phyloP scores from a whole-genome alignment of 2,797 vertebrate genomes.

The Sphaeramia orbicularis region DNA sequence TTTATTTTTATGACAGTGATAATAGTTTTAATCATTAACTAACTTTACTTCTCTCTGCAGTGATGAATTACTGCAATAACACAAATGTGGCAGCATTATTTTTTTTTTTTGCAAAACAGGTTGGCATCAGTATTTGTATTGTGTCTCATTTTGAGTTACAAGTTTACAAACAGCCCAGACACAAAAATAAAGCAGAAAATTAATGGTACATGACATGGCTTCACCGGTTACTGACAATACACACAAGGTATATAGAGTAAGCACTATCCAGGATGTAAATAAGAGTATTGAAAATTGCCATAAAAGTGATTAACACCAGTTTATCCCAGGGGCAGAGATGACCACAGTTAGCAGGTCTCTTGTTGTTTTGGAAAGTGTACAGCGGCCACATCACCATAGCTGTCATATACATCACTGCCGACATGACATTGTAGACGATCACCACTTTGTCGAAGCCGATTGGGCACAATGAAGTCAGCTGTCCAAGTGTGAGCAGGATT shows the following conservation, averaged over 20 bases:
- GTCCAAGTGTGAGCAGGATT: conserved; percentile 83
- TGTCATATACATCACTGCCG: conserved; percentile 84
- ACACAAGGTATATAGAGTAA: conserved; percentile 86
- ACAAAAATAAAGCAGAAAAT: too few species aligned
- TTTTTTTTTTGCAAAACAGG: too few species aligned
- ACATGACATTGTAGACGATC: conserved; percentile 83
- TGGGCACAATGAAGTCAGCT: conserved; percentile 75
- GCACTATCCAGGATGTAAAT: conserved; percentile 86
- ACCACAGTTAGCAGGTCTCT: conserved; percentile 4
- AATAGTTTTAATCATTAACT: conserved; percentile 63
- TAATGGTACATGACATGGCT: too few species aligned
- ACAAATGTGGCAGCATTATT: too few species aligned
- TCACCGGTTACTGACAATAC: too few species aligned
- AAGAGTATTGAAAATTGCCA: conserved; percentile 87
- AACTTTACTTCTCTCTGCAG: background rate
- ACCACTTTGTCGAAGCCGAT: conserved; percentile 82
- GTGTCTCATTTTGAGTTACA: too few species aligned
- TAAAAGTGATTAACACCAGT: conserved; percentile 83
- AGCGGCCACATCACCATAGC: conserved; percentile 88
- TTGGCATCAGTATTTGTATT: too few species aligned
- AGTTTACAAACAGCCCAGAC: too few species aligned
- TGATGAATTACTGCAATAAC: too few species aligned
- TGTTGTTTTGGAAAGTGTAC: conserved; percentile 79
- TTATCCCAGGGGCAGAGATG: conserved; percentile 69
- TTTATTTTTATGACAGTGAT: conserved; percentile 42